Evolutionary conservation across 2,888 invertebrate species (phyloP).

Genomic region (Copidosoma aretas): DNA sequence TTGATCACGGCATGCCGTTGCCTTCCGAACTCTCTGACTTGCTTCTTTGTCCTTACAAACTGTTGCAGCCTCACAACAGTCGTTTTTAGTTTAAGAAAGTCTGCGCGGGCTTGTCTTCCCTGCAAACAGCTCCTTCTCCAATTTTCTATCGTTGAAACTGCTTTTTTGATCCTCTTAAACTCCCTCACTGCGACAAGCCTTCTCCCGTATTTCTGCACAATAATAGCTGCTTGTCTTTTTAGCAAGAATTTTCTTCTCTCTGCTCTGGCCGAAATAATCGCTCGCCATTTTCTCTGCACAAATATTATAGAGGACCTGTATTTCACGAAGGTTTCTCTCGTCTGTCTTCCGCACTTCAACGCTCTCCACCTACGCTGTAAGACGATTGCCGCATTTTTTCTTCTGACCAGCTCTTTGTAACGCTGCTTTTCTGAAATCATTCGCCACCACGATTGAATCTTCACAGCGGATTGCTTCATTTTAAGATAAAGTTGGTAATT

Average conservation of each 20-base stretch:
- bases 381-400: slow-evolving; percentile 37
- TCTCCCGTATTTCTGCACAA: slow-evolving; percentile 61
- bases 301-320: slow-evolving; percentile 50
- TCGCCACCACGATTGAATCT: slow-evolving; percentile 55
- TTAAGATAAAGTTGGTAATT: slow-evolving; percentile 50
- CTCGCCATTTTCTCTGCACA: slow-evolving; percentile 64
- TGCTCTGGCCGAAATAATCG: slow-evolving; percentile 46
- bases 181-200: slow-evolving; percentile 30
- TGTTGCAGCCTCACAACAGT: slow-evolving; percentile 16
- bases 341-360: slow-evolving; percentile 26
- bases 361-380: slow-evolving; percentile 58
- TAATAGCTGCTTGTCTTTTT: slow-evolving; percentile 50
- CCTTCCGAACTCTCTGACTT: not conserved
- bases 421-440: slow-evolving; percentile 39
- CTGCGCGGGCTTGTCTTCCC: slow-evolving; percentile 35
- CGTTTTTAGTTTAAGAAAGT: slow-evolving; percentile 27
- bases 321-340: slow-evolving; percentile 32
- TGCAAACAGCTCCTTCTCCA: slow-evolving; percentile 39
- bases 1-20: slow-evolving; percentile 42
- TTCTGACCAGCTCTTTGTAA: slow-evolving; percentile 25
- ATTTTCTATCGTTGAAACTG: slow-evolving; percentile 46
- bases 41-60: not conserved
- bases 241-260: slow-evolving; percentile 38
- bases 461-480: slow-evolving; percentile 47
- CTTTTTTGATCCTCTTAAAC: slow-evolving; percentile 40